Percentiles rank a stretch among this genome's conserved stretches.
Evolutionary conservation across 2,888 invertebrate species (phyloP).

Genomic region (Escarpia spicata): DNA sequence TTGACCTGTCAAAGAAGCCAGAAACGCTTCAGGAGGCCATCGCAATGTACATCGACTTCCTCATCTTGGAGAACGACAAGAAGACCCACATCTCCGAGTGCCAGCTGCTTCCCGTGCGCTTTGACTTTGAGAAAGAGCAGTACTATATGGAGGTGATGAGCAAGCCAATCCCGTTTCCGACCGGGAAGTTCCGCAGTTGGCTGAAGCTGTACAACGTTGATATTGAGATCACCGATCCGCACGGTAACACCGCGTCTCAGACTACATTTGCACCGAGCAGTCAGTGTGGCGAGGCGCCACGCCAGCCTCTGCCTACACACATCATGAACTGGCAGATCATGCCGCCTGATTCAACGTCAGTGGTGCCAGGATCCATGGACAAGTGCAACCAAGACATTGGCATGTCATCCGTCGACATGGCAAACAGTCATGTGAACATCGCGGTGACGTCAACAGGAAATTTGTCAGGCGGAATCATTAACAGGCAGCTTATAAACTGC

Average conservation of each 20-base stretch:
- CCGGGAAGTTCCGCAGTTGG: constrained; percentile 38
- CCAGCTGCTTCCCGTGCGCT: constrained; percentile 26
- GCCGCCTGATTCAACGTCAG: not conserved
- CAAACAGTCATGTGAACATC: not conserved
- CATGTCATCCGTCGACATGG: not conserved
- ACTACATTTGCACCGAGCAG: constrained; percentile 34
- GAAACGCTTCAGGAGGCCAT: constrained; percentile 36
- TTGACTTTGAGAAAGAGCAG: constrained; percentile 35
- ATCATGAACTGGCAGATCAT: constrained; percentile 16
- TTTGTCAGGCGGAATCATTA: not conserved
- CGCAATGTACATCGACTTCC: constrained; percentile 37
- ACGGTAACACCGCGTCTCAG: constrained; percentile 34
- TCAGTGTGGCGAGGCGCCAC: not conserved
- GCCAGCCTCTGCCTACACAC: not conserved
- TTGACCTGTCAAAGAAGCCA: constrained; percentile 33
- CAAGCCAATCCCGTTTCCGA: constrained; percentile 36
- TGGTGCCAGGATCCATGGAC: not conserved
- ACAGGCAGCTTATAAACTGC: not conserved
- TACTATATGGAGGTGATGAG: constrained; percentile 38
- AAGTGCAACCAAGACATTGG: not conserved
- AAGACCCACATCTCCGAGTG: constrained; percentile 35
- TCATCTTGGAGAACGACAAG: constrained; percentile 35
- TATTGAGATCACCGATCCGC: constrained; percentile 38
- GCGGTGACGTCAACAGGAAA: not conserved
- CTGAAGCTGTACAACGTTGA: constrained; percentile 37